phyloP scores from a whole-genome alignment of 2,888 invertebrate species.

The Ephialtes manifestator region DNA sequence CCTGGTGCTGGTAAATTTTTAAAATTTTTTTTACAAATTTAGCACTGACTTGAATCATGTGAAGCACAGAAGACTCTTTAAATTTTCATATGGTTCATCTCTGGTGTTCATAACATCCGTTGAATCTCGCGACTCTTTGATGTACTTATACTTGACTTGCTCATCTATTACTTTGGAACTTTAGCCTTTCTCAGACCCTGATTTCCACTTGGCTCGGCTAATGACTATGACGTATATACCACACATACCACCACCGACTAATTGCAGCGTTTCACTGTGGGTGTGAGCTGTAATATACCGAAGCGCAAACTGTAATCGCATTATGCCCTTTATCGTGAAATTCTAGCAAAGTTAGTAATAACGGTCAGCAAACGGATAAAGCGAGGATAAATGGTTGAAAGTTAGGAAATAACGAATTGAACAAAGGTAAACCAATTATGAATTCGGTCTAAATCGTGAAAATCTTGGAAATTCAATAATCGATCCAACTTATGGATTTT shows the following conservation, averaged over 20 bases:
- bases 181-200: slow-evolving; percentile 2
- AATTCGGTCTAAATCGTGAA: not conserved
- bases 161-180: slow-evolving; percentile 18
- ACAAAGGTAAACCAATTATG: not conserved
- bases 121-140: not conserved
- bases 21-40: too few species aligned
- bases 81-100: not conserved
- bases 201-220: slow-evolving; percentile 16
- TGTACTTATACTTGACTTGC: not conserved
- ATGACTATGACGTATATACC: not conserved
- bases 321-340: not conserved
- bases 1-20: too few species aligned
- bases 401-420: not conserved
- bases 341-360: not conserved
- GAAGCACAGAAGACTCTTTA: too few species aligned
- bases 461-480: too few species aligned
- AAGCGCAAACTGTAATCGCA: not conserved
- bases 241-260: not conserved
- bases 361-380: not conserved
- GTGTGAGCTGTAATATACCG: slow-evolving; percentile 1
- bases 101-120: too few species aligned
- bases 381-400: not conserved
- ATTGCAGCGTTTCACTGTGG: slow-evolving; percentile 2
- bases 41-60: too few species aligned
- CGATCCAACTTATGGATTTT: too few species aligned